Evolutionary conservation across 2,113 vertebrate genomes (phyloP).

Genomic region (Aptenodytes patagonicus): DNA sequence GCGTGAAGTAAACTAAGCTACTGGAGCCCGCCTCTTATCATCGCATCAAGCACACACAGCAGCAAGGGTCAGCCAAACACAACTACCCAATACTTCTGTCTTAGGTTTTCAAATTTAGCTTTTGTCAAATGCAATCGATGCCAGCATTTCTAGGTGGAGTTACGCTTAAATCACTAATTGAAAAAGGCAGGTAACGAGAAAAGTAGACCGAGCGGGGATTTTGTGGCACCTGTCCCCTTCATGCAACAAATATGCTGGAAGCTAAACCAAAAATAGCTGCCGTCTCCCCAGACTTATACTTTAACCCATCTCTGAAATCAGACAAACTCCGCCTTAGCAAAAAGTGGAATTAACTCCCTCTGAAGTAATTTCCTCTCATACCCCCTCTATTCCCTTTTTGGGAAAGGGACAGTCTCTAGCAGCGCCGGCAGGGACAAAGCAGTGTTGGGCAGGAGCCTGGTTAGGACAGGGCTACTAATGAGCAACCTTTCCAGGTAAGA

Average conservation of each 20-base stretch:
- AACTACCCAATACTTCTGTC: not conserved
- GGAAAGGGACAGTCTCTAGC: not conserved
- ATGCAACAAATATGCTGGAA: not conserved
- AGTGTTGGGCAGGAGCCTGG: not conserved
- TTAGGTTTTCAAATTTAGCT: not conserved
- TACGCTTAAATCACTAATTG: not conserved
- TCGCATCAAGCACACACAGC: not conserved
- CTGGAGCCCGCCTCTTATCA: not conserved
- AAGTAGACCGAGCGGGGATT: not conserved
- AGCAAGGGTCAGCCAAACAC: not conserved
- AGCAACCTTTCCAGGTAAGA: not conserved
- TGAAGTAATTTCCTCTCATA: not conserved
- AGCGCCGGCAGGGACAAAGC: not conserved
- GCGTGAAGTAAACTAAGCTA: not conserved
- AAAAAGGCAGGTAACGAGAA: not conserved
- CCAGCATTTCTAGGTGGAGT: not conserved
- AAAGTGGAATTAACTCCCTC: not conserved
- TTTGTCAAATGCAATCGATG: not conserved
- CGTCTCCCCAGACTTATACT: not conserved
- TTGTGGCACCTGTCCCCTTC: not conserved
- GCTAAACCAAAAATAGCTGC: not conserved
- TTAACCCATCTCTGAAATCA: not conserved
- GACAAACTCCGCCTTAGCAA: not conserved
- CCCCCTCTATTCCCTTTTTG: not conserved
- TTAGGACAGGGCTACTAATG: not conserved